A percentile compares a stretch with the other conserved stretches of the same genome.
phyloP scores from a whole-genome alignment of 2,888 invertebrate species.

The Drosophila paracracens region DNA sequence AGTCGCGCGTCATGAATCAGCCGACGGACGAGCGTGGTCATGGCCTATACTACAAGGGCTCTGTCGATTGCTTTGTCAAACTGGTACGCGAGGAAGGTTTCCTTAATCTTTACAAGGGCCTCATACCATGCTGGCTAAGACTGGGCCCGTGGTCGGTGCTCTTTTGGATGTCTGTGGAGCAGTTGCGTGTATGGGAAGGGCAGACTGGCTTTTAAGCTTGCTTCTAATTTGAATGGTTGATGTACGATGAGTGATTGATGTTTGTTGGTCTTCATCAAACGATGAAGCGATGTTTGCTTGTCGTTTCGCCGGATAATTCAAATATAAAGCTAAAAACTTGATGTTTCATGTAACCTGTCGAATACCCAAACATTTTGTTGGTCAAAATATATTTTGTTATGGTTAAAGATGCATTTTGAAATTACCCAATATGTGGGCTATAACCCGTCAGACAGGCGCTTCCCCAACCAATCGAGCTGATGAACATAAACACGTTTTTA shows the following conservation, averaged over 20 bases:
- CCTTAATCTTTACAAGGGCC: conserved; percentile 93
- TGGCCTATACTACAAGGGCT: conserved; percentile 91
- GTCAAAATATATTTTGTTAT: conserved; percentile 5
- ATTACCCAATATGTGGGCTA: conserved; percentile 5
- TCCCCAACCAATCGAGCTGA: background rate
- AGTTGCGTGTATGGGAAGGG: conserved; percentile 88
- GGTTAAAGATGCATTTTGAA: background rate
- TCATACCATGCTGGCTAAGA: conserved; percentile 94
- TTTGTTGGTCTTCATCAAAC: background rate
- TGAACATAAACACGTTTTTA: conserved; percentile 19
- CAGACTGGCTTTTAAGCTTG: conserved; percentile 80
- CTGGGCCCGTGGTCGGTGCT: conserved; percentile 97
- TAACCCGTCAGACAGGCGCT: background rate
- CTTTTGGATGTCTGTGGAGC: conserved; percentile 96
- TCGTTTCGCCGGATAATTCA: background rate
- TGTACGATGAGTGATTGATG: background rate
- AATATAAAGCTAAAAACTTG: background rate
- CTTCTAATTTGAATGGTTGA: background rate
- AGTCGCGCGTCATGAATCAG: conserved; percentile 61
- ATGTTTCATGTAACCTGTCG: background rate
- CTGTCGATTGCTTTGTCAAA: conserved; percentile 92
- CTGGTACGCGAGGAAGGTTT: conserved; percentile 93
- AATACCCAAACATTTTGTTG: background rate
- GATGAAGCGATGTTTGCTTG: background rate
- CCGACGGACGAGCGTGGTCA: conserved; percentile 82